Evolutionary conservation across 1,140 invertebrate species (phyloP).

Genomic region (Nymphalis io): DNA sequence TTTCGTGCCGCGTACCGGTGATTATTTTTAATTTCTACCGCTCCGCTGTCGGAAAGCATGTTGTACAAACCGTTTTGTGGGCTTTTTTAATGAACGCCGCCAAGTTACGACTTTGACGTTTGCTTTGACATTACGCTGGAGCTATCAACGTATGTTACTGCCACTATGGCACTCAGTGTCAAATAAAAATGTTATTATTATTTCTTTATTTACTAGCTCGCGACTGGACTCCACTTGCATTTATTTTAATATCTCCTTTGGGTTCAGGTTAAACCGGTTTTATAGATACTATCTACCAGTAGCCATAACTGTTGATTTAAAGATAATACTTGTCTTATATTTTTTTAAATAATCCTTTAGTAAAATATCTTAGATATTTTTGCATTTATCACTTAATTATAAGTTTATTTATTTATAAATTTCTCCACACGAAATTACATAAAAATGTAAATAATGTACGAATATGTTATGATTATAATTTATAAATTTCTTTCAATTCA

Average conservation of each 20-base stretch:
- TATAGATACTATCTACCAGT: conserved; percentile 1
- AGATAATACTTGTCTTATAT: too few relatives aligned
- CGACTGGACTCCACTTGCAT: conserved; percentile 36
- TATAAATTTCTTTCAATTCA: too few relatives aligned
- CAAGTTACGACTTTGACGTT: conserved; percentile 59
- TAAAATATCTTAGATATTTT: too few relatives aligned
- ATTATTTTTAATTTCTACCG: conserved; percentile 76
- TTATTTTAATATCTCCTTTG: conserved; percentile 37
- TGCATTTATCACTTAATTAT: too few relatives aligned
- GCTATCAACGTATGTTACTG: conserved; percentile 46
- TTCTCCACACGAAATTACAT: too few relatives aligned
- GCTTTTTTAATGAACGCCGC: conserved; percentile 66
- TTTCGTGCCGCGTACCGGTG: conserved; percentile 58
- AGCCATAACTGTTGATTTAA: background rate
- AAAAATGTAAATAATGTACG: too few relatives aligned
- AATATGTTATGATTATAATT: too few relatives aligned
- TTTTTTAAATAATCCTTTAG: too few relatives aligned
- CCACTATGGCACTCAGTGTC: conserved; percentile 41
- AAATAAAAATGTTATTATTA: conserved; percentile 49
- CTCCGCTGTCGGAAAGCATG: conserved; percentile 63
- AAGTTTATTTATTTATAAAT: too few relatives aligned
- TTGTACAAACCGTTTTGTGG: conserved; percentile 64
- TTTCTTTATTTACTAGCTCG: conserved; percentile 41
- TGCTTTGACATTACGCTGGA: conserved; percentile 56
- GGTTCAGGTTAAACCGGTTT: conserved; percentile 17